Conservation (phyloP, 2,888 invertebrate species). For the Morpho helenor region DNA sequence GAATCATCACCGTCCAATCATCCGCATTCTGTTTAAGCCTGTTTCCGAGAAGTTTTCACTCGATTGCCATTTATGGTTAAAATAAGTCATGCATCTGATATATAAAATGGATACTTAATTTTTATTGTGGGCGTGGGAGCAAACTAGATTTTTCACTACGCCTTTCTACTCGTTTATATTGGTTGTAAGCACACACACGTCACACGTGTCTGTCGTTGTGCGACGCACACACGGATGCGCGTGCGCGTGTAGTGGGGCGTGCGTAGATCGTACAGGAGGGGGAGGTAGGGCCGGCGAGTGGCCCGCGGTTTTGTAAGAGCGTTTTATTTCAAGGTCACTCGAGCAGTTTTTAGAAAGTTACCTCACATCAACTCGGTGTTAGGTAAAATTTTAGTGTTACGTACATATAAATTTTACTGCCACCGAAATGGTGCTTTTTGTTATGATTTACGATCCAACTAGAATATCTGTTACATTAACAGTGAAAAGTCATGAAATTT, state of each 20-base stretch:
- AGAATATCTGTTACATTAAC: background rate
- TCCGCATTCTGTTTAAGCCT: slow-evolving; percentile 28
- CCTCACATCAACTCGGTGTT: slow-evolving; percentile 57
- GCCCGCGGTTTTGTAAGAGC: slow-evolving; percentile 76
- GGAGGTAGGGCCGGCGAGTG: slow-evolving; percentile 64
- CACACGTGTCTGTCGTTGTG: slow-evolving; percentile 34
- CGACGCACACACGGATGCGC: slow-evolving; percentile 40
- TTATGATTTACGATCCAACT: slow-evolving; percentile 4
- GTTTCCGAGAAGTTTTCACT: slow-evolving; percentile 25
- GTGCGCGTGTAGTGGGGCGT: slow-evolving; percentile 50
- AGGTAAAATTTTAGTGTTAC: slow-evolving; percentile 48
- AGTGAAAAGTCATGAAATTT: background rate
- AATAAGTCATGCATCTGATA: slow-evolving; percentile 19
- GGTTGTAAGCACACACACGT: slow-evolving; percentile 38
- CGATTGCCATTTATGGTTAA: slow-evolving; percentile 20
- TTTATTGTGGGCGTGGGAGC: slow-evolving; percentile 36
- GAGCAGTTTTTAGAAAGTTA: slow-evolving; percentile 79
- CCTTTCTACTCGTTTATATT: slow-evolving; percentile 55
- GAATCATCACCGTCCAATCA: slow-evolving; percentile 27
- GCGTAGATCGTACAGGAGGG: slow-evolving; percentile 55
- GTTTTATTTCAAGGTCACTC: slow-evolving; percentile 78
- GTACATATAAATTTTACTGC: slow-evolving; percentile 9
- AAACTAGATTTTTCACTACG: slow-evolving; percentile 63
- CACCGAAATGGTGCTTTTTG: slow-evolving; percentile 3
- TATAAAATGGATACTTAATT: slow-evolving; percentile 18